Conservation (phyloP, 2,888 invertebrate genomes). For the Melanchra persicariae region DNA sequence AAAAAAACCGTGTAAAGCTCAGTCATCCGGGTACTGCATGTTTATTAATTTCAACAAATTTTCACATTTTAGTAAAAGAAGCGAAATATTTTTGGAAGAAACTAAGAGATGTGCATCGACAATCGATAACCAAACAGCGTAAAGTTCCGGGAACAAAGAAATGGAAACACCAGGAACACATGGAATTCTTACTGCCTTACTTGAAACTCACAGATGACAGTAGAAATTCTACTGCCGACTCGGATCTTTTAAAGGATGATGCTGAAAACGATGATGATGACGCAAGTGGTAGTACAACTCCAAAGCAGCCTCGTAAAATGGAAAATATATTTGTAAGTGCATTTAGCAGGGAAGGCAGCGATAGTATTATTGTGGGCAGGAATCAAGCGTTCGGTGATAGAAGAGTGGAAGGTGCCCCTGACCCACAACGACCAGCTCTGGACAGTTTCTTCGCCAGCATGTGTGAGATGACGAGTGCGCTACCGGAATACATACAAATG, state of each 20-base stretch:
- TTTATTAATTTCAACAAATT: background rate
- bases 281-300: constrained; percentile 37
- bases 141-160: constrained; percentile 35
- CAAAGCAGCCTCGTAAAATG: constrained; percentile 36
- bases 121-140: constrained; percentile 40
- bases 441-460: constrained; percentile 45
- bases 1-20: too few species aligned
- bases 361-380: constrained; percentile 16
- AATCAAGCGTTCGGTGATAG: constrained; percentile 22
- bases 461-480: constrained; percentile 42
- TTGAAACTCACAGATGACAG: constrained; percentile 31
- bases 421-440: constrained; percentile 30
- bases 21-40: background rate
- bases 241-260: constrained; percentile 38
- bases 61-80: constrained; percentile 40
- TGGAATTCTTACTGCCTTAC: constrained; percentile 42
- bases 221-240: constrained; percentile 33
- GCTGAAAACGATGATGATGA: constrained; percentile 32
- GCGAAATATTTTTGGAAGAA: constrained; percentile 46
- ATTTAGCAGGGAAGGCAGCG: constrained; percentile 36
- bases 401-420: constrained; percentile 5
- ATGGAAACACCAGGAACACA: constrained; percentile 46
- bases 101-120: constrained; percentile 41
- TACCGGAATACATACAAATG: constrained; percentile 45
- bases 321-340: constrained; percentile 41